Conservation (phyloP, 92 coral and sea anemone species). For the Galaxea fascicularis region DNA sequence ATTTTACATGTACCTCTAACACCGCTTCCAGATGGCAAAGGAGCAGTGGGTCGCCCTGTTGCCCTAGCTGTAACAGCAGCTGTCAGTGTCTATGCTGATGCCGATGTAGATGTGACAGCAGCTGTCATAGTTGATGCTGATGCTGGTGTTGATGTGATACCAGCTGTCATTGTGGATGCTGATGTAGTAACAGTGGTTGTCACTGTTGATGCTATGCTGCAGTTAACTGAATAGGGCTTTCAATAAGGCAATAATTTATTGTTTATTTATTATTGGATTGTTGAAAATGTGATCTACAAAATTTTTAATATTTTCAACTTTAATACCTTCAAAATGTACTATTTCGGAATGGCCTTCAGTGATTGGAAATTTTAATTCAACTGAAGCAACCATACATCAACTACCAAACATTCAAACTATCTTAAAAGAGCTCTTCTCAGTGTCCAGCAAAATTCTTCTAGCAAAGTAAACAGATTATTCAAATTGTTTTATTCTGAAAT, state of each 20-base stretch:
- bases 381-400: neutral
- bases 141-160: neutral
- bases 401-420: neutral
- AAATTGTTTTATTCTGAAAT: neutral
- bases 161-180: neutral
- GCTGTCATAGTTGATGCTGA: neutral
- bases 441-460: neutral
- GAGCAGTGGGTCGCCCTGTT: constrained; percentile 4
- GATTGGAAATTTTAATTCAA: neutral
- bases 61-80: constrained; percentile 11
- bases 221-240: no score
- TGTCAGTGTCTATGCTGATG: neutral
- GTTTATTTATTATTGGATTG: neutral
- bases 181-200: neutral
- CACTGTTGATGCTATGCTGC: neutral
- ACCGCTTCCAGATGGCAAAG: neutral
- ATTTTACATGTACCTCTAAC: neutral
- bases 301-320: no score
- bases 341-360: constrained; percentile 3
- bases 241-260: no score
- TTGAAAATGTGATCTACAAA: neutral
- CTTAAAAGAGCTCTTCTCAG: neutral
- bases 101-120: neutral
- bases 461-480: neutral
- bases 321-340: neutral